A percentile compares a stretch with the other conserved stretches of the same genome.
These are phyloP conservation scores for Phoeniculus purpureus DNA, from an alignment of 2,797 vertebrate genomes.

Conservation along the genomic window DNA sequence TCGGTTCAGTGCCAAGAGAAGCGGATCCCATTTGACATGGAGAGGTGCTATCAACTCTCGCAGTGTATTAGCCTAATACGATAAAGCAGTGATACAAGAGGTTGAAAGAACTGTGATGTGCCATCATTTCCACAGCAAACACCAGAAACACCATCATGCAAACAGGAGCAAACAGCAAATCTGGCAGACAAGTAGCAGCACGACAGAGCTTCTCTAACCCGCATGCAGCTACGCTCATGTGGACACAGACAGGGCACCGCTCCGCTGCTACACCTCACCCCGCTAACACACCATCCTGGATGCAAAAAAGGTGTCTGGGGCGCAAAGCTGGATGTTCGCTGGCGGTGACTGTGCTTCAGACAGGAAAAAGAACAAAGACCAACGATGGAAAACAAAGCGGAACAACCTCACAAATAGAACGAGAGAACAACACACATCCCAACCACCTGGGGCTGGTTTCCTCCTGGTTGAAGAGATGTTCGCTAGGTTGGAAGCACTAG, in stretches of 20 bases:
- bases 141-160: slow-evolving; percentile 81
- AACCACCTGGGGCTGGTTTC: slow-evolving; percentile 17
- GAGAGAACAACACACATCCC: slow-evolving; percentile 46
- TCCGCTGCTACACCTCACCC: slow-evolving; percentile 42
- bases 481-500: slow-evolving; percentile 48
- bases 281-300: slow-evolving; percentile 52
- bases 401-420: slow-evolving; percentile 23
- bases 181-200: slow-evolving; percentile 75
- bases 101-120: slow-evolving; percentile 80
- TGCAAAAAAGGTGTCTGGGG: slow-evolving; percentile 54
- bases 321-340: slow-evolving; percentile 2
- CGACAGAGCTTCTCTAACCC: slow-evolving; percentile 71
- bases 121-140: slow-evolving; percentile 80
- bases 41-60: slow-evolving; percentile 85
- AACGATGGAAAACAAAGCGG: not conserved
- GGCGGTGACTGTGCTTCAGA: slow-evolving; percentile 42
- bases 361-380: slow-evolving; percentile 28
- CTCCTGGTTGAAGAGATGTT: not conserved
- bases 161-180: slow-evolving; percentile 80
- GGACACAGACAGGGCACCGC: slow-evolving; percentile 59
- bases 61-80: slow-evolving; percentile 85
- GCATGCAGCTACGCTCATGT: slow-evolving; percentile 76
- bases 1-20: slow-evolving; percentile 85
- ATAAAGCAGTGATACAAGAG: slow-evolving; percentile 87
- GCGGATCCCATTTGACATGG: slow-evolving; percentile 85